These are phyloP conservation scores for Drosophila orosa DNA, from an alignment of 1,140 invertebrate species.

Conservation along the genomic window DNA sequence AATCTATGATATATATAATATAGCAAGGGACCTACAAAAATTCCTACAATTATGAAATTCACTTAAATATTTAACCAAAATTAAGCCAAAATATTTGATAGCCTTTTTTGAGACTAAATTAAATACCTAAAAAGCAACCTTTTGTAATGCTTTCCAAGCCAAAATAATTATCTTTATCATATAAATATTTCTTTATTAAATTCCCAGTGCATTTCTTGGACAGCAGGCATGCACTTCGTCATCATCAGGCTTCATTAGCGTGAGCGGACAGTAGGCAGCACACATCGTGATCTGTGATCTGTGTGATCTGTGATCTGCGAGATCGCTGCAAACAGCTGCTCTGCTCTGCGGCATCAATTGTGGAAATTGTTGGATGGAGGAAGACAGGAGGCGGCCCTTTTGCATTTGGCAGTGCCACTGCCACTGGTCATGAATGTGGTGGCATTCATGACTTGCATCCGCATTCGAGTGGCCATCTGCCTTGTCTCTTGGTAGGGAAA, in stretches of 20 bases:
- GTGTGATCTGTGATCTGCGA: conserved; percentile 55
- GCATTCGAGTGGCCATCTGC: conserved; percentile 38
- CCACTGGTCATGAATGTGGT: conserved; percentile 51
- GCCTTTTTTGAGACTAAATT: too few relatives aligned
- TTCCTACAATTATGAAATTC: too few relatives aligned
- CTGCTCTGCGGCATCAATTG: conserved; percentile 47
- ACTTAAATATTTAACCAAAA: too few relatives aligned
- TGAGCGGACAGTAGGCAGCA: conserved; percentile 60
- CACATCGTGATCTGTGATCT: conserved; percentile 72
- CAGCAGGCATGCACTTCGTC: conserved; percentile 57
- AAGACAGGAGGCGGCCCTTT: conserved; percentile 38
- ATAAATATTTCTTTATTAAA: too few relatives aligned
- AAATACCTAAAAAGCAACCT: not conserved
- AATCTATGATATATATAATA: too few relatives aligned
- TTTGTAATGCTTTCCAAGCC: not conserved
- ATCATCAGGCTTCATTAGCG: conserved; percentile 79
- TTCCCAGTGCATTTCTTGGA: conserved; percentile 9
- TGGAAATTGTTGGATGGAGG: not conserved
- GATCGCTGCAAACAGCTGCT: conserved; percentile 42
- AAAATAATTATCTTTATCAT: not conserved
- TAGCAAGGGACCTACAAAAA: too few relatives aligned
- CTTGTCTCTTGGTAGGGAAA: conserved; percentile 10
- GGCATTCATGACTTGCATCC: conserved; percentile 53
- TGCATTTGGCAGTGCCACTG: conserved; percentile 28
- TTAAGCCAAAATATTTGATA: too few relatives aligned